Evolutionary conservation across 92 coral and sea anemone genomes (phyloP).

Genomic region (Blastomussa wellsi): DNA sequence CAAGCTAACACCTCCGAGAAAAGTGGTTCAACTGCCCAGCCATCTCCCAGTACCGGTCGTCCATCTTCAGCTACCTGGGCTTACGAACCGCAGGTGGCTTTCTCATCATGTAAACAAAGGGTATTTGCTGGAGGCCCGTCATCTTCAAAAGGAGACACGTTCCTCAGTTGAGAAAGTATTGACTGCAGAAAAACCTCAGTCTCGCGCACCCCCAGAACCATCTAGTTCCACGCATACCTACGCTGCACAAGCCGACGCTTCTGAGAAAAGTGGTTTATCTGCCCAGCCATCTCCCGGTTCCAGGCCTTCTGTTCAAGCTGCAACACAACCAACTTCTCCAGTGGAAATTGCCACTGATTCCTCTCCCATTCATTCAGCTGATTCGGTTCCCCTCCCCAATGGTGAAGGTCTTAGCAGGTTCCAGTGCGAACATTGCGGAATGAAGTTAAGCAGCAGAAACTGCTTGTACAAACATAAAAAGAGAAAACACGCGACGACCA

Average conservation of each 20-base stretch:
- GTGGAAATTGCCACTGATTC: constrained; percentile 5
- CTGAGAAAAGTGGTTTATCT: constrained; percentile 3
- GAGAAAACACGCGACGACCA: constrained; percentile 15
- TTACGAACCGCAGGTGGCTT: constrained; percentile 5
- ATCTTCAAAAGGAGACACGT: constrained; percentile 26
- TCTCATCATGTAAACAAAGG: constrained; percentile 11
- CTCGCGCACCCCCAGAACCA: constrained; percentile 13
- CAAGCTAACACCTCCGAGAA: too few relatives aligned
- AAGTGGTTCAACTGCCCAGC: too few relatives aligned
- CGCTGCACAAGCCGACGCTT: neutral
- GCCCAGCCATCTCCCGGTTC: constrained; percentile 21
- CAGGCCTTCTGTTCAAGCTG: constrained; percentile 19
- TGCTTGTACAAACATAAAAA: constrained; percentile 26
- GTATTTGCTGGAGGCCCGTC: constrained; percentile 4
- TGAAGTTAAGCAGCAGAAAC: constrained; percentile 40
- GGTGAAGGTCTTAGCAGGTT: constrained; percentile 21
- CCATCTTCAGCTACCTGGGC: too few relatives aligned
- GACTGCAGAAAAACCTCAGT: constrained; percentile 27
- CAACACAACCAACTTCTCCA: constrained; percentile 16
- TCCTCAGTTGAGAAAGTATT: constrained; percentile 18
- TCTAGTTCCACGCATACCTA: constrained; percentile 8
- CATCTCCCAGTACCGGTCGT: too few relatives aligned
- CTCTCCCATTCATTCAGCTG: constrained; percentile 31
- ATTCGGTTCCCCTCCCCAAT: constrained; percentile 6
- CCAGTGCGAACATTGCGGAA: constrained; percentile 40